phyloP scores from a whole-genome alignment of 2,113 vertebrate species.

The Hassar affinis region DNA sequence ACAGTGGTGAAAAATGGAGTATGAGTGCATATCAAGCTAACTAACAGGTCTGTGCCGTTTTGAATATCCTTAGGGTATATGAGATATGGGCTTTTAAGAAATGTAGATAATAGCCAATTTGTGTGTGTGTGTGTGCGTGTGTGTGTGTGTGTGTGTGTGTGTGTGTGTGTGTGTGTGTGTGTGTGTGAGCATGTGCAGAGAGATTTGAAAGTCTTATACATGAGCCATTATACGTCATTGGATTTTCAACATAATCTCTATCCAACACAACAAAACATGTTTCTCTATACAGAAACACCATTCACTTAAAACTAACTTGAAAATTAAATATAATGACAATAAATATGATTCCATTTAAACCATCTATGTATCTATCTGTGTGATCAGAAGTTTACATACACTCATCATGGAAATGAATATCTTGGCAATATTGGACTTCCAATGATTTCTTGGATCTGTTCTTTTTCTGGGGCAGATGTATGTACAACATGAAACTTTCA shows the following conservation, averaged over 20 bases:
- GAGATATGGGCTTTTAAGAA: constrained; percentile 11
- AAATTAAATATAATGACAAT: not conserved
- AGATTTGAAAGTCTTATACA: not conserved
- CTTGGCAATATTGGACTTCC: no score
- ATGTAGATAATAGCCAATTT: constrained; percentile 4
- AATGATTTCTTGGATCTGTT: no score
- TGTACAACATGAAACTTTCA: no score
- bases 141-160: not conserved
- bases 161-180: no score
- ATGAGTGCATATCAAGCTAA: not conserved
- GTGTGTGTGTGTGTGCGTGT: not conserved
- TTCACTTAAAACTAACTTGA: not conserved
- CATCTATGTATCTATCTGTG: no score
- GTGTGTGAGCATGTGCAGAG: no score
- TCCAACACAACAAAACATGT: not conserved
- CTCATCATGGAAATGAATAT: no score
- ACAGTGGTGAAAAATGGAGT: constrained; percentile 59
- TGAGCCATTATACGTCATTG: not conserved
- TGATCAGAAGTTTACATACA: no score
- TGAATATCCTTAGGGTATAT: constrained; percentile 6
- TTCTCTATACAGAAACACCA: not conserved
- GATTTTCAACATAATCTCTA: not conserved
- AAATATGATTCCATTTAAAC: no score
- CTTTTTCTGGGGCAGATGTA: no score
- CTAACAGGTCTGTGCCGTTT: constrained; percentile 19